These are phyloP conservation scores for Elegia similella DNA, from an alignment of 2,888 invertebrate species.

Conservation along the genomic window DNA sequence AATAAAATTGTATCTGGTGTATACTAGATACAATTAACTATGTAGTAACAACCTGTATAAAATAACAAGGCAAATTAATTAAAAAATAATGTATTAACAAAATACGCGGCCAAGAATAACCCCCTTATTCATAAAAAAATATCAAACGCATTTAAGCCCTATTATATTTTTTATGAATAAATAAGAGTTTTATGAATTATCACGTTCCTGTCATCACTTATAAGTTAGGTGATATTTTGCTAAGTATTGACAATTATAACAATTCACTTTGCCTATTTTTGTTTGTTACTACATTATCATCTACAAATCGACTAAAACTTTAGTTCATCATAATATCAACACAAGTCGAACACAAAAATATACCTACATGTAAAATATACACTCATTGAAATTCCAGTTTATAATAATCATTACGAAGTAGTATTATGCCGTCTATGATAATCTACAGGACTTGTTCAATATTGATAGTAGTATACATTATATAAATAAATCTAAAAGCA, in stretches of 20 bases:
- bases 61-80: not conserved
- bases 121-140: too few relatives aligned
- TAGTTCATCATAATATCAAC: not conserved
- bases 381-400: not conserved
- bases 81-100: not conserved
- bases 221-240: too few relatives aligned
- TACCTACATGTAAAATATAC: not conserved
- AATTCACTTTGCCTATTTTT: too few relatives aligned
- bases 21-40: too few relatives aligned
- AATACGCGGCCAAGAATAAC: too few relatives aligned
- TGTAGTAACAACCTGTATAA: not conserved
- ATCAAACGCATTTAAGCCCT: too few relatives aligned
- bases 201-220: too few relatives aligned
- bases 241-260: too few relatives aligned
- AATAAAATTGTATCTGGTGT: not conserved
- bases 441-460: not conserved
- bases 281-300: too few relatives aligned
- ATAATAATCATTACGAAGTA: not conserved
- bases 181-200: too few relatives aligned
- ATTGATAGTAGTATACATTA: not conserved
- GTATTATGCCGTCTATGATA: not conserved
- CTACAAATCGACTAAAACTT: not conserved
- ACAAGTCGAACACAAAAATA: not conserved
- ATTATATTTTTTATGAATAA: too few relatives aligned
- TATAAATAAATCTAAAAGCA: constrained; percentile 8